A percentile compares a stretch with the other conserved stretches of the same genome.
phyloP scores from a whole-genome alignment of 1,140 invertebrate species.

The Aradophagus sp. region DNA sequence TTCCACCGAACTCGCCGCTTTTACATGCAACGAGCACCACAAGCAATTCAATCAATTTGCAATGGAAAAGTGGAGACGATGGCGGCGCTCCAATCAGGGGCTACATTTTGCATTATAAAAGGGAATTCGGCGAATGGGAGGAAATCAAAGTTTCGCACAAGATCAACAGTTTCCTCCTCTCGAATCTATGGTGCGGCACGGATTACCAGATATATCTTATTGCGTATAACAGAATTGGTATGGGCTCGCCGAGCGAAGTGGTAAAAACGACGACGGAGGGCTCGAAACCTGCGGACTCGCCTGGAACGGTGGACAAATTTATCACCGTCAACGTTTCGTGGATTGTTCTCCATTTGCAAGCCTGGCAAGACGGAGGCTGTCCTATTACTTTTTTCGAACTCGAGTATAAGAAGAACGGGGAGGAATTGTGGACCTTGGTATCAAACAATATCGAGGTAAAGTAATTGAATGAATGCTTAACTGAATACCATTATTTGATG shows the following conservation, averaged over 20 bases:
- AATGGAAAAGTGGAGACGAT: slow-evolving; percentile 76
- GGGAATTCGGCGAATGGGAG: slow-evolving; percentile 92
- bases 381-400: slow-evolving; percentile 91
- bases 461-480: not conserved
- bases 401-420: slow-evolving; percentile 81
- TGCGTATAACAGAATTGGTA: slow-evolving; percentile 91
- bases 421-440: slow-evolving; percentile 76
- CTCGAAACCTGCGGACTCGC: slow-evolving; percentile 86
- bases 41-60: slow-evolving; percentile 76
- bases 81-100: slow-evolving; percentile 77
- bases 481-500: too few relatives aligned
- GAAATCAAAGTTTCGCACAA: slow-evolving; percentile 87
- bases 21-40: slow-evolving; percentile 76
- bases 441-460: slow-evolving; percentile 77
- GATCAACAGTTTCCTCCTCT: slow-evolving; percentile 83
- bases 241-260: slow-evolving; percentile 89
- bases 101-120: slow-evolving; percentile 90
- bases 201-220: slow-evolving; percentile 91
- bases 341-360: slow-evolving; percentile 89
- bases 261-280: slow-evolving; percentile 89
- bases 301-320: slow-evolving; percentile 77
- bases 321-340: slow-evolving; percentile 91
- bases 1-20: slow-evolving; percentile 75
- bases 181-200: slow-evolving; percentile 90
- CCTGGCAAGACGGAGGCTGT: slow-evolving; percentile 92